phyloP scores from a whole-genome alignment of 2,888 invertebrate genomes.

The Scaeva pyrastri region DNA sequence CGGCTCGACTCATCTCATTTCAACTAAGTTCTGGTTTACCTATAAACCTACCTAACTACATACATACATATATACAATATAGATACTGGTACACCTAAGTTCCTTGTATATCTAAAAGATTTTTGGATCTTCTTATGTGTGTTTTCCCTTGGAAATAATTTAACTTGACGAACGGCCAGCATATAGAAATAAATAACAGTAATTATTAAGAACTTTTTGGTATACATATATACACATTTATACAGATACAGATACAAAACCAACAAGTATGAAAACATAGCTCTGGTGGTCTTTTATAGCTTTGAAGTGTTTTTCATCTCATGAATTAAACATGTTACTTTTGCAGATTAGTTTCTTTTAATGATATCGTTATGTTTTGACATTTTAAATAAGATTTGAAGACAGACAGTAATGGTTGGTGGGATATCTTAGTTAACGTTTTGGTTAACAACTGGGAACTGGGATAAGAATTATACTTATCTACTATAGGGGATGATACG shows the following conservation, averaged over 20 bases:
- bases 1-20: not conserved
- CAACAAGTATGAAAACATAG: not conserved
- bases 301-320: slow-evolving; percentile 13
- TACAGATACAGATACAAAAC: not conserved
- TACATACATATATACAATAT: too few species aligned
- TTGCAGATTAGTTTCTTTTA: slow-evolving; percentile 28
- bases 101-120: not conserved
- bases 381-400: slow-evolving; percentile 31
- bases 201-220: slow-evolving; percentile 62
- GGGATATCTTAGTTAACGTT: slow-evolving; percentile 6
- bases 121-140: slow-evolving; percentile 10
- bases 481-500: too few species aligned
- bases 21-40: too few species aligned
- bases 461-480: too few species aligned
- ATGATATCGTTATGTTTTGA: slow-evolving; percentile 31
- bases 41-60: not conserved
- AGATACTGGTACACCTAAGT: too few species aligned
- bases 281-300: slow-evolving; percentile 1
- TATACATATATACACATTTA: not conserved
- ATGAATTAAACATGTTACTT: slow-evolving; percentile 35
- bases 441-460: not conserved
- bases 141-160: slow-evolving; percentile 58
- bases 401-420: not conserved
- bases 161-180: slow-evolving; percentile 59
- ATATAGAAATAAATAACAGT: slow-evolving; percentile 65